Evolutionary conservation across 2,888 invertebrate species (phyloP).

Genomic region (Acanthosepion esculentum): DNA sequence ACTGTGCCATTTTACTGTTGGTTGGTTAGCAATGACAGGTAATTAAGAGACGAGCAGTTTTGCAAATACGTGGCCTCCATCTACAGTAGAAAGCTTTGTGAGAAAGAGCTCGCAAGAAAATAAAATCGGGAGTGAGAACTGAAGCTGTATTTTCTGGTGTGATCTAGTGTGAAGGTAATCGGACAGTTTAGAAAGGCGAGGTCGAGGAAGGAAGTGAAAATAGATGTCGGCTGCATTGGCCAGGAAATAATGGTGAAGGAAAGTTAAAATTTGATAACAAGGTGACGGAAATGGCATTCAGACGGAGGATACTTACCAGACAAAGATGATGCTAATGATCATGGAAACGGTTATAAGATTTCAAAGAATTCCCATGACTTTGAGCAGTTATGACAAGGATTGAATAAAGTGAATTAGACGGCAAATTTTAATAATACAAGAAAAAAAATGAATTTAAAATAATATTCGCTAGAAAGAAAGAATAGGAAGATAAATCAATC

Average conservation of each 20-base stretch:
- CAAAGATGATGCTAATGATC: no score
- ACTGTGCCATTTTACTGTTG: neutral
- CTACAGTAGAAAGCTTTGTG: neutral
- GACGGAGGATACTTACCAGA: no score
- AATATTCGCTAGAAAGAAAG: no score
- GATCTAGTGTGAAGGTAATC: neutral
- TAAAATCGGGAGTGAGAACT: neutral
- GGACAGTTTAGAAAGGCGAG: neutral
- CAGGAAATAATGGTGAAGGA: neutral
- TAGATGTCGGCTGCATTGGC: neutral
- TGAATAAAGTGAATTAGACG: no score
- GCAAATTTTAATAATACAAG: no score
- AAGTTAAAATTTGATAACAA: neutral
- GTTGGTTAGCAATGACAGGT: slow-evolving; percentile 14
- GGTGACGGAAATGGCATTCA: neutral
- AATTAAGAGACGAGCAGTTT: neutral
- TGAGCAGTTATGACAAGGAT: no score
- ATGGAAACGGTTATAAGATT: no score
- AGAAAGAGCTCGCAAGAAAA: neutral
- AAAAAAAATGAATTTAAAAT: no score
- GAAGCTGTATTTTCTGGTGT: neutral
- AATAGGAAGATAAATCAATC: no score
- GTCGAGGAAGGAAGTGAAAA: neutral
- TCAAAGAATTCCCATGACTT: no score
- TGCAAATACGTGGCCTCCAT: slow-evolving; percentile 21